These are phyloP conservation scores for Timema podura DNA, from an alignment of 2,888 invertebrate species.

Conservation along the genomic window DNA sequence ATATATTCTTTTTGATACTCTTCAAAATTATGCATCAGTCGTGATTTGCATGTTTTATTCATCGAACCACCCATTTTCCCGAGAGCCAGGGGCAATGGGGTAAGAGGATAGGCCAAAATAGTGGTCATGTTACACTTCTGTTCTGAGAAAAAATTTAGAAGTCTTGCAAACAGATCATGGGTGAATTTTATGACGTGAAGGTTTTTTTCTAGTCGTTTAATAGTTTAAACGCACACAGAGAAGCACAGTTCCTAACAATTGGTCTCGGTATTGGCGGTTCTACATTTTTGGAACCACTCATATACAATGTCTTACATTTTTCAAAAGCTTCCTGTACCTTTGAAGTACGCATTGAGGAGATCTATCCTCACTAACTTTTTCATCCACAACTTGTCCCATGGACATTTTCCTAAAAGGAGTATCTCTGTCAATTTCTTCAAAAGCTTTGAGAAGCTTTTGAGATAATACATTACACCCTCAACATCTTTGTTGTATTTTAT, in stretches of 20 bases:
- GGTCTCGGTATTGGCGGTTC: conserved; percentile 1
- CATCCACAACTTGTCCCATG: conserved; percentile 9
- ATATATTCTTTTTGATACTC: conserved; percentile 3
- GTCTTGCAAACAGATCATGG: conserved; percentile 13
- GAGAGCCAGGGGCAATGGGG: conserved; percentile 10
- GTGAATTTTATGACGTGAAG: conserved; percentile 6
- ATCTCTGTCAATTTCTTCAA: conserved; percentile 14
- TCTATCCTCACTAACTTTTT: not conserved
- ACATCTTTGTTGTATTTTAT: conserved; percentile 4
- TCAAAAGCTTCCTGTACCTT: conserved; percentile 1
- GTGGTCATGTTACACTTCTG: not conserved
- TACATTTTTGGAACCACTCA: not conserved
- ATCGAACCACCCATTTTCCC: not conserved
- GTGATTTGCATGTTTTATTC: conserved; percentile 12
- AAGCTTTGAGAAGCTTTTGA: conserved; percentile 6
- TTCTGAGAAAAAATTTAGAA: conserved; percentile 1
- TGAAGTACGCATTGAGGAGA: conserved; percentile 10
- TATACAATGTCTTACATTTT: conserved; percentile 5
- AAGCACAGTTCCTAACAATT: conserved; percentile 6
- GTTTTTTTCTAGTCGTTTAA: not conserved
- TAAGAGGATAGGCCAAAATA: conserved; percentile 10
- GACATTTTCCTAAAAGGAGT: not conserved
- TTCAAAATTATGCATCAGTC: conserved; percentile 8
- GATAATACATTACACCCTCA: conserved; percentile 1
- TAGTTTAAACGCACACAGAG: conserved; percentile 2